Base-by-base conservation (phyloP, 92 coral and sea anemone genomes). In the Epizoanthus illoricatus region DNA sequence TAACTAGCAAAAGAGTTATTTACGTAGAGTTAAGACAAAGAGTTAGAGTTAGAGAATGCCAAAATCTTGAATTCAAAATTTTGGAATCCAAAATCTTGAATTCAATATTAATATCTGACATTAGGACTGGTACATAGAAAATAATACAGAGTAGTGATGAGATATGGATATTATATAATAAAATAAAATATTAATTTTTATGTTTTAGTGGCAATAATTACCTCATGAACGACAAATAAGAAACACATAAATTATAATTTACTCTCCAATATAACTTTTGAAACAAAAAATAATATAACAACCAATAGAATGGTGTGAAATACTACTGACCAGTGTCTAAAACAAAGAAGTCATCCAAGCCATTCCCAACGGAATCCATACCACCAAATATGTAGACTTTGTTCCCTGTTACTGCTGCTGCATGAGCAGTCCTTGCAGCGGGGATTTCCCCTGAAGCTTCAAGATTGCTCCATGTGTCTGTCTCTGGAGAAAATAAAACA, bases 321-420 rank as follows among this genome's bases (percentile, higher is more conserved):
- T 52, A 17, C 60, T 56, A 41, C 74, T 55, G 57, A 93, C 99
- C 99, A 74, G 96, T 93, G 74, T 91, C 85, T 23, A 96, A 75
- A 19, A 83, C 84, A 74, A 89, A 91, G 72, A 96, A 84, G 75
- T 96, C 99, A 80, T 96, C 98, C 42, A 96, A 85, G 7, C 98
- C 94, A n/a, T 80, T 28, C 10, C 97, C 98, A 63, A 87, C 71
- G 5, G 91, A 90, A 75, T 87, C 92, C 99, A 96, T 96, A 55
- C 99, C 99, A 89, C 99, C 99, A 85, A 93, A 94, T 45, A 96
- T 66, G 69, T 72, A 93, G 17, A 96, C 79, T 17, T 68, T 79
- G 64, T 84, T 81, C 7, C 91, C 95, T 13, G 86, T 82, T 47
- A 86, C 85, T 11, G 96, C 72, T 17, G 91, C 99, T 9, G 99